Evolutionary conservation across 1,140 invertebrate genomes (phyloP).

Genomic region (Archegozetes longisetosus): DNA sequence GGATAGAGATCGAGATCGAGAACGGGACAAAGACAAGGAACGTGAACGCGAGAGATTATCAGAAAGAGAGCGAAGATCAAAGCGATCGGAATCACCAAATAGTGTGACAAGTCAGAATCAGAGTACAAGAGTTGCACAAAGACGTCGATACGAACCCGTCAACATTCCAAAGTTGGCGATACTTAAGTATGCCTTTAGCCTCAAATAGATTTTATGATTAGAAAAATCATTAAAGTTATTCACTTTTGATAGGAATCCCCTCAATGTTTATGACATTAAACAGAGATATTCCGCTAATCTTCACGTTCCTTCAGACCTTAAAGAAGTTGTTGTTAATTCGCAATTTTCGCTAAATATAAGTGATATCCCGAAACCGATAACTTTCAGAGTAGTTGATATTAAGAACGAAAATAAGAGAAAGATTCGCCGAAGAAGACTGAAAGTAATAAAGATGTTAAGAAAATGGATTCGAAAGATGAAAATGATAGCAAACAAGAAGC

Average conservation of each 20-base stretch:
- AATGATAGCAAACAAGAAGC: neutral
- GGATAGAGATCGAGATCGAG: neutral
- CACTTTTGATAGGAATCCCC: slow-evolving; percentile 8
- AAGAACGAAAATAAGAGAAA: neutral
- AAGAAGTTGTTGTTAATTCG: slow-evolving; percentile 11
- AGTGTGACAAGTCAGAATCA: neutral
- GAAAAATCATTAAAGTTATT: neutral
- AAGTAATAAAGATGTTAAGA: neutral
- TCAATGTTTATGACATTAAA: slow-evolving; percentile 7
- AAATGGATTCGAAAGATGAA: neutral
- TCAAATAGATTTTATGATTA: neutral
- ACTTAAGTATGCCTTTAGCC: neutral
- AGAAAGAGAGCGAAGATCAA: neutral
- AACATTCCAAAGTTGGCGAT: slow-evolving; percentile 13
- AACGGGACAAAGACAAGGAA: neutral
- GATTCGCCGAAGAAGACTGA: neutral
- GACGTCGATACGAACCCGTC: slow-evolving; percentile 12
- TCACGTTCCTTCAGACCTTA: slow-evolving; percentile 16
- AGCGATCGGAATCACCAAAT: slow-evolving; percentile 7
- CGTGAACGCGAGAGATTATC: neutral
- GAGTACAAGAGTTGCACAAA: neutral
- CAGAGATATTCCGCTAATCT: neutral
- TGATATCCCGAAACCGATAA: slow-evolving; percentile 13
- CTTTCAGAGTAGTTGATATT: slow-evolving; percentile 6
- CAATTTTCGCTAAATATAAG: slow-evolving; percentile 1